Evolutionary conservation across 2,888 invertebrate genomes (phyloP).

Genomic region (Chromoteleia sp.): DNA sequence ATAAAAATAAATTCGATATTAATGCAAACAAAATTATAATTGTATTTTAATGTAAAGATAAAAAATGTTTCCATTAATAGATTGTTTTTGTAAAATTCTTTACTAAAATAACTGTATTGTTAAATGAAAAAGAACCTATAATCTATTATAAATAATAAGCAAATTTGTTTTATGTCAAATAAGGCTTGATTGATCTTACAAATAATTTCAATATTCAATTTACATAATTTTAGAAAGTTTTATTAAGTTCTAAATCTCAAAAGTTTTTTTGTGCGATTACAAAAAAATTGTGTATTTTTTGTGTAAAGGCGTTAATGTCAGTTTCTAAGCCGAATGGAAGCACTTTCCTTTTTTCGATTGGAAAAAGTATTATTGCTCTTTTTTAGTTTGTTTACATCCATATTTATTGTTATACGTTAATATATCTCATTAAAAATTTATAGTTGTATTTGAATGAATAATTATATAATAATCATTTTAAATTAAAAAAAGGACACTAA

Average conservation of each 20-base stretch:
- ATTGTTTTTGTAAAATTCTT: too few relatives aligned
- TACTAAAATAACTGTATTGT: too few relatives aligned
- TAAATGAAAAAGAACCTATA: too few relatives aligned
- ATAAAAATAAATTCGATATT: too few relatives aligned
- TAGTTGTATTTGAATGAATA: not conserved
- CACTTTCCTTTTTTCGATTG: not conserved
- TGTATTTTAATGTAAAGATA: too few relatives aligned
- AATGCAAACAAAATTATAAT: too few relatives aligned
- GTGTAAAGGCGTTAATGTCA: not conserved
- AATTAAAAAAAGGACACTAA: not conserved
- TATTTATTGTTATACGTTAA: too few relatives aligned
- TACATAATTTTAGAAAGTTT: slow-evolving; percentile 37
- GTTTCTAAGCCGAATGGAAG: not conserved
- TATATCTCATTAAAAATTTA: too few relatives aligned
- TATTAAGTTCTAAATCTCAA: slow-evolving; percentile 5
- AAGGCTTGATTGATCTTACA: too few relatives aligned
- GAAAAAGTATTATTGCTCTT: not conserved
- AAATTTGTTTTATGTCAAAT: too few relatives aligned
- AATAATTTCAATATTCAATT: slow-evolving; percentile 9
- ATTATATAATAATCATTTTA: not conserved
- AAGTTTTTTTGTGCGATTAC: not conserved
- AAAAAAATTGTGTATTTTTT: slow-evolving; percentile 4
- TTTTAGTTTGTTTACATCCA: not conserved
- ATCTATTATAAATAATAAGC: too few relatives aligned
- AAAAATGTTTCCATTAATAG: too few relatives aligned